Base-by-base conservation (phyloP, 2,113 vertebrate genomes). In the Sinocyclocheilus anophthalmus region DNA sequence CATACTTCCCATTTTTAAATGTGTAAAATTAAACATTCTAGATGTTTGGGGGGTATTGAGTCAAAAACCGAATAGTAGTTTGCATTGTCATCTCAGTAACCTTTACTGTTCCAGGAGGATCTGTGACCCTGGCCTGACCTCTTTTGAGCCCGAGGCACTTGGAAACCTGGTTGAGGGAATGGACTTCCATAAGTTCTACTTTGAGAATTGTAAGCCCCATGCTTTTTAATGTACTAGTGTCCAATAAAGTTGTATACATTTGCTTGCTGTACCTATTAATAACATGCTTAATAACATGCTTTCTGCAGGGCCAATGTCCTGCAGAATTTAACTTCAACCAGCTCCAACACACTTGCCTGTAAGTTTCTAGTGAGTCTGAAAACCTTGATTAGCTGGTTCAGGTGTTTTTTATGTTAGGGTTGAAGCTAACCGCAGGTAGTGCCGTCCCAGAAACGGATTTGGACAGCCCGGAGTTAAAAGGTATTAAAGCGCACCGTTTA, bases 171-270 rank as follows among this genome's bases (percentile, higher is more conserved):
- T 99, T 89, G 98, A 99, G 92, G 98, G 98, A 86, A 99, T 99
- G 98, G 98, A 99, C 93, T 99, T 99, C 89, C 98, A 99, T 94
- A 99, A 99, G 92, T 99, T 99, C 96, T 99, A 99, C 95, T 99
- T 99, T 93, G 98, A 99, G 87, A 99, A 99, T 93, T 94, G 98
- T 99, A 93, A 96, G 97, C 13, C 12, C 22, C 0, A 24, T n/a
- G 42, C 16, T 70, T 61, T 26, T 24, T 76, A 50, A 30, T 55
- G 12, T 76, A 50, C 22, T 67, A 42, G 2, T 1, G 24, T 16
- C 50, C 33, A 63, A 8, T 72, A 7, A 12, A 76, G 39, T 11
- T 55, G 22, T 45, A 22, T 42, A 63, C 2, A 1, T 79, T 26
- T 16, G 20, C 9, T 14, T 16, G 20, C 9, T 14, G 9, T 63